Evolutionary conservation across 2,888 invertebrate genomes (phyloP), one percentile per base, ranked within the genome.

Genomic region (Campoplex capitator): DNA sequence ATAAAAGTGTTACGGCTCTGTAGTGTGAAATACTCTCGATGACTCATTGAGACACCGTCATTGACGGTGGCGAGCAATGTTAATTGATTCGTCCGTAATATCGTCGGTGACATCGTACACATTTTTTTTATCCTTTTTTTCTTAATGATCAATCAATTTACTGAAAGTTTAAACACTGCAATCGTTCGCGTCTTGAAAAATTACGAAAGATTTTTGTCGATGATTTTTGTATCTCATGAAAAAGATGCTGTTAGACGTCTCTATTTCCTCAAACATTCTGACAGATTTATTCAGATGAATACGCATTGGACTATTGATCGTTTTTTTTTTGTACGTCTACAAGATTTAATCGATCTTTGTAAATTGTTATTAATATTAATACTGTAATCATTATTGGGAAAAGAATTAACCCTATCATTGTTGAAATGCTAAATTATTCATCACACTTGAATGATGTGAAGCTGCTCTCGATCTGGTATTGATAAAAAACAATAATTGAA

Each of bases 71-170:
- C 70, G 70, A 81, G 48, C 70, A 71, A 81, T 83, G 68, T 86
- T 90, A 91, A 92, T 92, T 90, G 88, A 91, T 89, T 90, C 90
- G 87, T 88, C 88, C 48, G 82, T 70, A 74, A 83, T 71, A 38
- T 56, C 68, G 45, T 48, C 68, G 51, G 74, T 70, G 84, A 84
- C 84, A 84, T 78, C 42, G 77, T 54, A 62, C 48, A 68, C 13
- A 18, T 81, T 74, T 73, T 45, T 51, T 45, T 65, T 42, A 9
- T 42, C 16, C 38, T 23, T 23, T 51, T 78, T 54, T 70, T 70
- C 35, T 54, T 45, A 32, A 62, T 75, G 77, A 84, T 84, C 83
- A 73, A 80, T 86, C 77, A 86, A 73, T 76, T 51, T 58, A 38
- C 32, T 45, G 32, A 18, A 28, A 45, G n/a, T 79, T 67, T 51